These are phyloP conservation scores for Boloria euphrosyne DNA, from an alignment of 2,888 invertebrate species.

Conservation along the genomic window DNA sequence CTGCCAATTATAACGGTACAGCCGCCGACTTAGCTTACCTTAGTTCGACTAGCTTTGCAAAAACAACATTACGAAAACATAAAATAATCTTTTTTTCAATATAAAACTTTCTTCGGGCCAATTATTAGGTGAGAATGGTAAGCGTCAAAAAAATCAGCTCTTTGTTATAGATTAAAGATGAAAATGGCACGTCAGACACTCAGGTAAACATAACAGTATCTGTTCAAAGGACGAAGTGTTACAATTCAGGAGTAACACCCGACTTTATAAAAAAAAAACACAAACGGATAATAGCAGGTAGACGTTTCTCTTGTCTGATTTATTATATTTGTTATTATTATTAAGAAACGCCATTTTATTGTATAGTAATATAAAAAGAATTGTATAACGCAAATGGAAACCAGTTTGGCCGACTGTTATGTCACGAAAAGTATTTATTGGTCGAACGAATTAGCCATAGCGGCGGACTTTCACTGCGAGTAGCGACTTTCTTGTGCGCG, in stretches of 20 bases:
- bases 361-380: slow-evolving; percentile 51
- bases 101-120: no score
- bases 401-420: slow-evolving; percentile 68
- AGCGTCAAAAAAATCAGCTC: no score
- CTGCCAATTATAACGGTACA: slow-evolving; percentile 54
- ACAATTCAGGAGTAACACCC: slow-evolving; percentile 58
- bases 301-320: slow-evolving; percentile 60
- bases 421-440: slow-evolving; percentile 74
- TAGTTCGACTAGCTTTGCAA: slow-evolving; percentile 38
- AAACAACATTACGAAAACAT: slow-evolving; percentile 24
- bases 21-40: slow-evolving; percentile 42
- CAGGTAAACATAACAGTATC: slow-evolving; percentile 56
- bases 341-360: slow-evolving; percentile 54
- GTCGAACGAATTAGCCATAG: slow-evolving; percentile 65
- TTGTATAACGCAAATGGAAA: slow-evolving; percentile 49
- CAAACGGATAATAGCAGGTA: slow-evolving; percentile 50
- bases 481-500: slow-evolving; percentile 63
- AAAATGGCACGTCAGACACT: slow-evolving; percentile 27
- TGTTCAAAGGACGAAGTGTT: slow-evolving; percentile 51
- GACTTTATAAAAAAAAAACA: slow-evolving; percentile 50
- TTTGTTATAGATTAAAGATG: neutral
- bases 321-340: slow-evolving; percentile 59
- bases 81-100: no score
- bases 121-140: no score
- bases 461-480: slow-evolving; percentile 70